A percentile compares a stretch with the other conserved stretches of the same genome.
Evolutionary conservation across 2,113 vertebrate genomes (phyloP).

Genomic region (Bothrops jararaca): DNA sequence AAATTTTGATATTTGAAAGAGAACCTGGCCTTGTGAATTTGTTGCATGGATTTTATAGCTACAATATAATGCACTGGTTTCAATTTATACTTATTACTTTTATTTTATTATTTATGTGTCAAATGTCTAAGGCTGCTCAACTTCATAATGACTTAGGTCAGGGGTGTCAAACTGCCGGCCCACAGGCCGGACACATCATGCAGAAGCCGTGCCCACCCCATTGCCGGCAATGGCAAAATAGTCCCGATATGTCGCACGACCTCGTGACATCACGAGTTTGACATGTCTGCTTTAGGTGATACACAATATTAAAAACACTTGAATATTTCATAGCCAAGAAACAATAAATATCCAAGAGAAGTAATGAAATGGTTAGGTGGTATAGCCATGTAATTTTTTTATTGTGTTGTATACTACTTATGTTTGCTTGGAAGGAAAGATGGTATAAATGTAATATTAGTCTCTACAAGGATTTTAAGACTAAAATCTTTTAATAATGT

Average conservation of each 20-base stretch:
- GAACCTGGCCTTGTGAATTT: not conserved
- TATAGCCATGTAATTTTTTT: not conserved
- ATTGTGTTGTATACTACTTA: not conserved
- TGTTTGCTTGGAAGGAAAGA: not conserved
- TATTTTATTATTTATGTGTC: not conserved
- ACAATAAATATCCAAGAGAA: not conserved
- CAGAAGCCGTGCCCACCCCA: too few relatives aligned
- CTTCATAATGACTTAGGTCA: not conserved
- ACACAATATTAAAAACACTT: not conserved
- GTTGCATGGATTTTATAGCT: not conserved
- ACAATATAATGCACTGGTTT: not conserved
- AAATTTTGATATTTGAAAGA: not conserved
- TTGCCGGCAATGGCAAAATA: too few relatives aligned
- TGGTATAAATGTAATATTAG: not conserved
- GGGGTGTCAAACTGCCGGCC: too few relatives aligned
- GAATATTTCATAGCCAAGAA: not conserved
- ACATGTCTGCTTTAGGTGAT: not conserved
- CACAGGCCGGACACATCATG: too few relatives aligned
- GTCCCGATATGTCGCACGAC: too few relatives aligned
- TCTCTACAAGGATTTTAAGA: not conserved
- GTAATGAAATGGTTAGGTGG: not conserved
- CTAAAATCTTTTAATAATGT: slow-evolving; percentile 26
- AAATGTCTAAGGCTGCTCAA: not conserved
- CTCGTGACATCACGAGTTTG: too few relatives aligned
- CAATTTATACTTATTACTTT: not conserved